These are phyloP conservation scores for Colinus virginianus DNA, from an alignment of 2,113 vertebrate species.

Conservation along the genomic window DNA sequence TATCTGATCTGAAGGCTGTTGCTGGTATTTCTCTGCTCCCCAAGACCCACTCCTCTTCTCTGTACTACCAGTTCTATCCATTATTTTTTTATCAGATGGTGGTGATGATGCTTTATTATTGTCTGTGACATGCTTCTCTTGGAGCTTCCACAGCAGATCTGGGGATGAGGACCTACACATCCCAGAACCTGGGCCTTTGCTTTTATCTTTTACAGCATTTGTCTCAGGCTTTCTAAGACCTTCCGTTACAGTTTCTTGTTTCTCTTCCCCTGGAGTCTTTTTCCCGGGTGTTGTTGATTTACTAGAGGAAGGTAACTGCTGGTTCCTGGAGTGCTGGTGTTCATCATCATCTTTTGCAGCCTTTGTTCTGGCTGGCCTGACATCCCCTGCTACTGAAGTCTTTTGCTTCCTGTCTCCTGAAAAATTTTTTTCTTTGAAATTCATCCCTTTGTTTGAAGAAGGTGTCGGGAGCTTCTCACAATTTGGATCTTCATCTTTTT, in stretches of 20 bases:
- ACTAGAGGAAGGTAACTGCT: neutral
- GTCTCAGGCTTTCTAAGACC: neutral
- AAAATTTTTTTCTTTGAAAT: neutral
- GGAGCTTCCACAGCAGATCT: neutral
- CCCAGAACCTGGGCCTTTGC: neutral
- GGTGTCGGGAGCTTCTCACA: neutral
- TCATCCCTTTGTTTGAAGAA: neutral
- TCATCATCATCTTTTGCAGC: neutral
- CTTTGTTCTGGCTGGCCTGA: neutral
- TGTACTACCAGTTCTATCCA: accelerated
- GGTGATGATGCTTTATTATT: neutral
- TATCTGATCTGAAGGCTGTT: neutral
- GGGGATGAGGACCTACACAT: neutral
- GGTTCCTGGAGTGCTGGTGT: neutral
- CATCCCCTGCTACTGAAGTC: neutral
- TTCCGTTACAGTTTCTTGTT: neutral
- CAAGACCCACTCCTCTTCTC: neutral
- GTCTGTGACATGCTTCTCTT: neutral
- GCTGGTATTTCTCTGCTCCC: neutral
- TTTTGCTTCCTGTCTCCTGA: neutral
- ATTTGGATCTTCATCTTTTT: neutral
- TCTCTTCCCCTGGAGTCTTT: neutral
- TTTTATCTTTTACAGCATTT: neutral
- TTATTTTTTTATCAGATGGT: neutral
- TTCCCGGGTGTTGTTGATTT: neutral